Percentiles rank a stretch among this genome's conserved stretches.
phyloP scores from a whole-genome alignment of 2,888 invertebrate species.

The Ophraella communa region DNA sequence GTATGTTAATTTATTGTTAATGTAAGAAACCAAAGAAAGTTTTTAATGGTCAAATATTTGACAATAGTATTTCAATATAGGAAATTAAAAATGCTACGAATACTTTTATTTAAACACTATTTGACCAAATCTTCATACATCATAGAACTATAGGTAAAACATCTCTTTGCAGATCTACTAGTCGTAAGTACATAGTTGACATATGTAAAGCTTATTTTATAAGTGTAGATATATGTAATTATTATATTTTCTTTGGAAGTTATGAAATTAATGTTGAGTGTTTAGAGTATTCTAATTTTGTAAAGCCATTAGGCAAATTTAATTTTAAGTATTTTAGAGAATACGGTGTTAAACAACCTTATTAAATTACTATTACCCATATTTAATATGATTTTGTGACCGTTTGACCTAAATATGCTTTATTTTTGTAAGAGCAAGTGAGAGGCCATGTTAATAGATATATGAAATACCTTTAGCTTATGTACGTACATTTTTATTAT shows the following conservation, averaged over 20 bases:
- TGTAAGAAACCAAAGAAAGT: constrained; percentile 10
- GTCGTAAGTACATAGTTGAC: constrained; percentile 24
- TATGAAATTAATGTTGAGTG: constrained; percentile 1
- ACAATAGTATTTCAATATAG: constrained; percentile 5
- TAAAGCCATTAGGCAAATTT: not conserved
- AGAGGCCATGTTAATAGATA: too few relatives aligned
- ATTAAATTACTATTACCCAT: not conserved
- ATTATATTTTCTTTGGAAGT: constrained; percentile 8
- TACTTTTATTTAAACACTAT: constrained; percentile 6
- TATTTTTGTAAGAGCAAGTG: not conserved
- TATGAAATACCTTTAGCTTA: too few relatives aligned
- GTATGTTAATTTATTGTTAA: not conserved
- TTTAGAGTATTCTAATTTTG: constrained; percentile 3
- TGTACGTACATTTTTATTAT: not conserved
- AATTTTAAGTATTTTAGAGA: not conserved
- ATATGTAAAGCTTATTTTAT: constrained; percentile 13
- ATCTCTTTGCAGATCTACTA: constrained; percentile 25
- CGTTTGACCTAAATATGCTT: not conserved
- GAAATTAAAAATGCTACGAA: not conserved
- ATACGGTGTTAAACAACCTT: not conserved
- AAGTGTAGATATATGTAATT: constrained; percentile 17
- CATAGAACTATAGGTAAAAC: constrained; percentile 3
- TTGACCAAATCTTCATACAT: constrained; percentile 5
- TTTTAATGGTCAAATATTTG: not conserved
- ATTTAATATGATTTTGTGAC: not conserved